These are phyloP conservation scores for Siniperca obscura DNA, from an alignment of 2,797 vertebrate species.

Conservation along the genomic window DNA sequence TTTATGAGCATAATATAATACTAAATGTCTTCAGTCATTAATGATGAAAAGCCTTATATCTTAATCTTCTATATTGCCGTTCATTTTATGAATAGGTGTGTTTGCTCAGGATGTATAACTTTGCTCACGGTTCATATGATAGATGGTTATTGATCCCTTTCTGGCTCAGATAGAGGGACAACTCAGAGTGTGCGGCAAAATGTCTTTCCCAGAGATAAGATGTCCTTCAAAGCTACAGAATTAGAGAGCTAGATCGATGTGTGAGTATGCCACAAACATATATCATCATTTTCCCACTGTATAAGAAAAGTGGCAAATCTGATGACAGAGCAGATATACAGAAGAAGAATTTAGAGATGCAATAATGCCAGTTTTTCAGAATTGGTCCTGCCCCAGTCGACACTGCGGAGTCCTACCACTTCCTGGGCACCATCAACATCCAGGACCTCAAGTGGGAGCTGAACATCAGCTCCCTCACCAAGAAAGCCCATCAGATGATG, in stretches of 20 bases:
- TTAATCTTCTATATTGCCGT: slow-evolving; percentile 7
- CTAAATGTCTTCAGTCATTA: slow-evolving; percentile 2
- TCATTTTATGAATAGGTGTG: slow-evolving; percentile 29
- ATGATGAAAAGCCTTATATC: slow-evolving; percentile 11
- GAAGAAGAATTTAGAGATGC: too few relatives aligned
- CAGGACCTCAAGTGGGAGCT: too few relatives aligned
- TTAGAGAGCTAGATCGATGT: slow-evolving; percentile 63
- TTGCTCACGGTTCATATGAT: slow-evolving; percentile 42
- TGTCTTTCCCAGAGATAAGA: slow-evolving; percentile 45
- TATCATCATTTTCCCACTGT: slow-evolving; percentile 61
- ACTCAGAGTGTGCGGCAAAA: slow-evolving; percentile 37
- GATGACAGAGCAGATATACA: too few relatives aligned
- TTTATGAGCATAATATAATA: not conserved
- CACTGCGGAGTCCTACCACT: too few relatives aligned
- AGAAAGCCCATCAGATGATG: too few relatives aligned
- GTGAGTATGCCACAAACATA: slow-evolving; percentile 51
- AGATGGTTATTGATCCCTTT: slow-evolving; percentile 69
- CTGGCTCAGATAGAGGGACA: slow-evolving; percentile 49
- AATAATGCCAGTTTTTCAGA: too few relatives aligned
- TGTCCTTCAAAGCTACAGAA: slow-evolving; percentile 29
- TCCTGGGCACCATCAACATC: too few relatives aligned
- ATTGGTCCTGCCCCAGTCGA: too few relatives aligned
- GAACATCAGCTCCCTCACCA: too few relatives aligned
- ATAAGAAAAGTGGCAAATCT: slow-evolving; percentile 1
- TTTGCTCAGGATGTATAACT: slow-evolving; percentile 34